Evolutionary conservation across 2,888 invertebrate species (phyloP), one percentile per base, ranked within the genome.

Genomic region (Lymantria dispar): DNA sequence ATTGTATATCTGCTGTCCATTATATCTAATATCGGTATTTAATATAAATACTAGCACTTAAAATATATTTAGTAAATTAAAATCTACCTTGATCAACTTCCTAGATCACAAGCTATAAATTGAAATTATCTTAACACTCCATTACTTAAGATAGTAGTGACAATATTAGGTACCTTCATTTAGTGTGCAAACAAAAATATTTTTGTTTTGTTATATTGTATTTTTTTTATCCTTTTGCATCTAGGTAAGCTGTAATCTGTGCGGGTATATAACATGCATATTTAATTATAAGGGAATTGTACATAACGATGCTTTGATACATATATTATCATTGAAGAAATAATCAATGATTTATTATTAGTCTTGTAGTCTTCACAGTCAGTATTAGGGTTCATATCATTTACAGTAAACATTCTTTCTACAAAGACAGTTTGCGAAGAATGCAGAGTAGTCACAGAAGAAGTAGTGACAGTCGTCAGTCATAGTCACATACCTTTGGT

Each of bases 401-500:
- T 5, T 22, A 22, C n/a, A n/a, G n/a, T n/a, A n/a, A n/a, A n/a
- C n/a, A n/a, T n/a, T n/a, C n/a, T n/a, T n/a, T n/a, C n/a, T 11
- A 37, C 37, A 37, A 56, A 42, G 43, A 51, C 39, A 45, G 22
- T 40, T 30, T 44, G 47, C 42, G 33, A 47, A 50, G 46, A 43
- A 45, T 61, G 50, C 46, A 41, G 40, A 22, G 56, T 42, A 55
- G 48, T 46, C 48, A 44, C 42, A 53, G 44, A 36, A 50, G 30
- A 46, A 30, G 15, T 44, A 46, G 36, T 48, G 39, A 40, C 46
- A 51, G 46, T 52, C 50, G 69, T 74, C 71, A 73, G 72, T 76
- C 72, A 71, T 64, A 69, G 61, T 64, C 75, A 80, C 74, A 72
- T 74, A 78, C 77, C 77, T 76, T 69, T 61, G 64, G 76, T 76